Percentiles rank a stretch among this genome's conserved stretches.
Evolutionary conservation across 2,797 vertebrate species (phyloP).

Genomic region (Premnoplex brunnescens): DNA sequence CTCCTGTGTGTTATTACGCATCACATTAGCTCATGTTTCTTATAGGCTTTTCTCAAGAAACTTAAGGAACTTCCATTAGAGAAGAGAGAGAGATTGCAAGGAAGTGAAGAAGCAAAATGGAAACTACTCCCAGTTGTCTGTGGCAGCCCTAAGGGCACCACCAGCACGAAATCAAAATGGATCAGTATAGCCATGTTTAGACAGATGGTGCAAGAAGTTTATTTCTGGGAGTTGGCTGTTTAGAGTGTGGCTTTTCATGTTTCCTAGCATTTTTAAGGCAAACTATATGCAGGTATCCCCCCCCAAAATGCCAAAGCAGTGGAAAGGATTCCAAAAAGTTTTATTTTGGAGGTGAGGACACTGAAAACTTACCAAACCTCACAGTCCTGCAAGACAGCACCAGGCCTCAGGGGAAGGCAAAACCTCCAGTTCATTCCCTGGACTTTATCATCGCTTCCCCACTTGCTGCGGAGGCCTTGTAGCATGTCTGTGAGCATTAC

Average conservation of each 20-base stretch:
- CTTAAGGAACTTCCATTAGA: background rate
- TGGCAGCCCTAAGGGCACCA: background rate
- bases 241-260: background rate
- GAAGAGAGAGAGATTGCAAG: background rate
- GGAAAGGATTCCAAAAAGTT: no score
- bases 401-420: no score
- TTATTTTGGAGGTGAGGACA: no score
- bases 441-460: no score
- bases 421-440: no score
- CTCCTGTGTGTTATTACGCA: background rate
- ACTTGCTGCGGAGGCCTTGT: no score
- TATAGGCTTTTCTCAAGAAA: background rate
- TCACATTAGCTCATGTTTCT: background rate
- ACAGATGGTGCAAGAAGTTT: background rate
- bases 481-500: no score
- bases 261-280: background rate
- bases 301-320: no score
- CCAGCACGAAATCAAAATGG: background rate
- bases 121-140: background rate
- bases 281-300: no score
- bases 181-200: background rate
- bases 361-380: no score
- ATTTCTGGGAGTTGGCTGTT: background rate
- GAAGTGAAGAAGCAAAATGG: background rate
- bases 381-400: no score